Conservation (phyloP, 2,113 vertebrate species). For the Pseudorhombus dupliciocellatus region DNA sequence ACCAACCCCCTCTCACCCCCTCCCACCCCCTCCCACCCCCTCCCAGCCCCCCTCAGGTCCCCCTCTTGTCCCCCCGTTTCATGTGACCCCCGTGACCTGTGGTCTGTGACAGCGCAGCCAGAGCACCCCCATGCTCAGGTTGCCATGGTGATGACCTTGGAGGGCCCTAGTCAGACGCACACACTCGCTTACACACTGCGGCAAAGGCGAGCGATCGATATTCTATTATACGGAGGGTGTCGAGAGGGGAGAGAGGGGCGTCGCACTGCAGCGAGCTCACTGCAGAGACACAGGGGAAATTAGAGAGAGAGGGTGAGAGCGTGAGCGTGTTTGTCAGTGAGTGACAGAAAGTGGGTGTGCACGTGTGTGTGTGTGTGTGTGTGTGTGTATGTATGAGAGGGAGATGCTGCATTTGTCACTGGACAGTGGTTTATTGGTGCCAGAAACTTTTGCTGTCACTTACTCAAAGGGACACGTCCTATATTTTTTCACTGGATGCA, state of each 20-base stretch:
- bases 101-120: conserved; percentile 66
- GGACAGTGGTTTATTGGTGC: conserved; percentile 8
- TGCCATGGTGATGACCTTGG: conserved; percentile 84
- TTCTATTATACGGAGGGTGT: conserved; percentile 81
- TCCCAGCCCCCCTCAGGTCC: conserved; percentile 25
- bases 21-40: conserved; percentile 40
- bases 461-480: conserved; percentile 19
- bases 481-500: conserved; percentile 2
- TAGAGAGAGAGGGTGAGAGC: conserved; percentile 67
- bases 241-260: conserved; percentile 42
- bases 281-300: conserved; percentile 76
- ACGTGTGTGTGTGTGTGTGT: conserved; percentile 43
- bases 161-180: conserved; percentile 63
- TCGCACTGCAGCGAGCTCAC: conserved; percentile 78
- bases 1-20: conserved; percentile 49
- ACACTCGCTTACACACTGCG: conserved; percentile 76
- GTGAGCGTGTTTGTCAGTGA: conserved; percentile 67
- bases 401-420: conserved; percentile 56
- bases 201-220: conserved; percentile 82
- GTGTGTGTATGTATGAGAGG: conserved; percentile 42
- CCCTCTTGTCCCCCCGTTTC: conserved; percentile 48
- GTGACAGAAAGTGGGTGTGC: conserved; percentile 54
- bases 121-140: conserved; percentile 75
- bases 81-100: conserved; percentile 73
- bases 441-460: conserved; percentile 49